phyloP scores from a whole-genome alignment of 2,113 vertebrate genomes.

The Halcyon senegalensis region DNA sequence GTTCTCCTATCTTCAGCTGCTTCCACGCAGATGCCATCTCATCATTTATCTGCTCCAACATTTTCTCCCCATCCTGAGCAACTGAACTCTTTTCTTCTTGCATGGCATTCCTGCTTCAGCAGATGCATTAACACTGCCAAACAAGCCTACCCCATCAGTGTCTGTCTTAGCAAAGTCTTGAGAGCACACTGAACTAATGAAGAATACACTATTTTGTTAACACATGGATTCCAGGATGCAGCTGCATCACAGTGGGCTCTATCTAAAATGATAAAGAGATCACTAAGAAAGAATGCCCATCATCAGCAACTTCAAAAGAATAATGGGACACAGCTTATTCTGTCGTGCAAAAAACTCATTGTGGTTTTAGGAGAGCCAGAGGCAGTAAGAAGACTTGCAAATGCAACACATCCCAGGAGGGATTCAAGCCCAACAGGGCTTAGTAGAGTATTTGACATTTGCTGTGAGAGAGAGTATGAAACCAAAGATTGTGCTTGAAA shows the following conservation, averaged over 20 bases:
- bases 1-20: conserved; percentile 55
- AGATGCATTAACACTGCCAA: conserved; percentile 8
- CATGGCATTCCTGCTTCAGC: neutral
- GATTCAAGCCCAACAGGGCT: neutral
- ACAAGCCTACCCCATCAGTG: neutral
- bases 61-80: conserved; percentile 21
- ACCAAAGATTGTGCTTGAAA: neutral
- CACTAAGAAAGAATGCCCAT: neutral
- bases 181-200: neutral
- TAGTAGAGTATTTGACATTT: neutral
- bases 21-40: conserved; percentile 57
- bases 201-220: neutral
- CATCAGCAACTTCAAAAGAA: conserved; percentile 6
- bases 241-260: conserved; percentile 16
- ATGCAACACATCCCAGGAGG: neutral
- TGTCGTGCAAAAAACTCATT: neutral
- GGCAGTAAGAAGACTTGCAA: neutral
- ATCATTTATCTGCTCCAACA: conserved; percentile 54
- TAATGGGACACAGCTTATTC: neutral
- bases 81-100: conserved; percentile 25
- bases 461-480: neutral
- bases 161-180: neutral
- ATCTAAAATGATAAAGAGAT: conserved; percentile 22
- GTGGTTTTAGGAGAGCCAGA: neutral
- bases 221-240: neutral